Evolutionary conservation across 1,140 invertebrate genomes (phyloP).

Genomic region (Atta cephalotes): DNA sequence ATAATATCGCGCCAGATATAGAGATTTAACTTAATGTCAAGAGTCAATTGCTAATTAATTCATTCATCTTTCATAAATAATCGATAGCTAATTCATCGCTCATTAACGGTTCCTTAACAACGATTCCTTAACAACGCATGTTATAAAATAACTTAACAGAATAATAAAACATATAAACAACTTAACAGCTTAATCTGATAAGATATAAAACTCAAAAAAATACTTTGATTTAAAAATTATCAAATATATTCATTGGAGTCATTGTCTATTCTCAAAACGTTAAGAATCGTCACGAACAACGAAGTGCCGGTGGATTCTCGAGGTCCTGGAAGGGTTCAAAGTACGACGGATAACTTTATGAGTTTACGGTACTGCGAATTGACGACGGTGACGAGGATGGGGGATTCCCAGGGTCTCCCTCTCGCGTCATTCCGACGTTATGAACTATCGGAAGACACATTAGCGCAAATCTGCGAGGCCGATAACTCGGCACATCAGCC

Average conservation of each 20-base stretch:
- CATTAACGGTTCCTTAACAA: background rate
- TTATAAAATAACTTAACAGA: background rate
- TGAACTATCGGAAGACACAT: constrained; percentile 85
- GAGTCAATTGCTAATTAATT: background rate
- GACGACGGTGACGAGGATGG: constrained; percentile 35
- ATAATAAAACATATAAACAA: no score
- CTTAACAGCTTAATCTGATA: background rate
- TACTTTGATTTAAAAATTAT: background rate
- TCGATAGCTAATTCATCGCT: background rate
- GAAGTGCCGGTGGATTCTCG: background rate
- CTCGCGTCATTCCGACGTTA: constrained; percentile 76
- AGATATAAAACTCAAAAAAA: background rate
- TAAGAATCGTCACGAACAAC: background rate
- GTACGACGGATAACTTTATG: constrained; percentile 73
- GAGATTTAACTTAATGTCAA: background rate
- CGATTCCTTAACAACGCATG: background rate
- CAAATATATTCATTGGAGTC: background rate
- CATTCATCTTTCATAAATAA: background rate
- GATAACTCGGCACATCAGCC: constrained; percentile 81
- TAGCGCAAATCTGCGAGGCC: constrained; percentile 84
- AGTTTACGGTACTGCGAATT: constrained; percentile 78
- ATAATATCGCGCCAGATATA: background rate
- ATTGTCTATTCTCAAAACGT: background rate
- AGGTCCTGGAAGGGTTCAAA: background rate
- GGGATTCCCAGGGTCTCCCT: background rate